phyloP scores from a whole-genome alignment of 1,140 invertebrate genomes.

The Atta colombica region DNA sequence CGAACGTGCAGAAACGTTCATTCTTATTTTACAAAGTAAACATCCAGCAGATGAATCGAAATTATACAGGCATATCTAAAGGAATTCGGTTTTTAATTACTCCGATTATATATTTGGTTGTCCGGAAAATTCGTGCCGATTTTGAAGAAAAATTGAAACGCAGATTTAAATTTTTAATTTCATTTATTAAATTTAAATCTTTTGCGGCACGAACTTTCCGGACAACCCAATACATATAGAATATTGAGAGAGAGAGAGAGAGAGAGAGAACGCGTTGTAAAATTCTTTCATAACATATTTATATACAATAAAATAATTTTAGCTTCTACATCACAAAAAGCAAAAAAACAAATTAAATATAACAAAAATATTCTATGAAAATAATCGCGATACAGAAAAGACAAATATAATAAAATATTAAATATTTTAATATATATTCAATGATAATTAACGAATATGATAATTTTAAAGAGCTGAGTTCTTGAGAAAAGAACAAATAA shows the following conservation, averaged over 20 bases:
- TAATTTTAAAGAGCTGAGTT: not conserved
- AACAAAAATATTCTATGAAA: not conserved
- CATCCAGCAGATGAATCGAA: not conserved
- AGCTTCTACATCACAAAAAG: not conserved
- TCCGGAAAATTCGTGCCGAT: no score
- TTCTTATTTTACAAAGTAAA: not conserved
- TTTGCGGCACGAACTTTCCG: no score
- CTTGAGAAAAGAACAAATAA: not conserved
- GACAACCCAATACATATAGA: not conserved
- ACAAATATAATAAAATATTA: not conserved
- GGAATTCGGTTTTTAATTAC: not conserved
- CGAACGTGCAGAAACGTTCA: not conserved
- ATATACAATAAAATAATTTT: not conserved
- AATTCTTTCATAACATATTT: not conserved
- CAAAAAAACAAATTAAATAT: not conserved
- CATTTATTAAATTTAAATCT: no score
- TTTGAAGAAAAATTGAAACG: no score
- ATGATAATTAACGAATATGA: not conserved
- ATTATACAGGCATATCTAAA: no score
- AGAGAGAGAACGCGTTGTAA: not conserved
- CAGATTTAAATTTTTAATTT: no score
- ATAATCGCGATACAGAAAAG: not conserved
- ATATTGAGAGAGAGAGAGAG: not conserved
- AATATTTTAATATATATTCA: not conserved
- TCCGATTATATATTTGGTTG: not conserved